These are phyloP conservation scores for Drosophila nigricruria DNA, from an alignment of 2,888 invertebrate species.

Conservation along the genomic window DNA sequence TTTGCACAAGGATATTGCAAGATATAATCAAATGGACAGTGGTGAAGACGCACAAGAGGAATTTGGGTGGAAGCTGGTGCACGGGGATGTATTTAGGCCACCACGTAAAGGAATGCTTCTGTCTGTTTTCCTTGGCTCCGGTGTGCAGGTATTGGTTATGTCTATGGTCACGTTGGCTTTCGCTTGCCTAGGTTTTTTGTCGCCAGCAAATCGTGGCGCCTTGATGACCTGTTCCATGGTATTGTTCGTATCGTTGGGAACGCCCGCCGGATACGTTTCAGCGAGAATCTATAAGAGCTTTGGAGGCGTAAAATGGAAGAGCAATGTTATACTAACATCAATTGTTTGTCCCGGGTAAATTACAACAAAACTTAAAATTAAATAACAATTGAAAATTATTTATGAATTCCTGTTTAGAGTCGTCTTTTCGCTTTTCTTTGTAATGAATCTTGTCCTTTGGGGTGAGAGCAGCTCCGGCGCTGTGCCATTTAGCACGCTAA, in stretches of 20 bases:
- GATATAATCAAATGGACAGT: slow-evolving; percentile 98
- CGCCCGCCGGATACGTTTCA: slow-evolving; percentile 98
- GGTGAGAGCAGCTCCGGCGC: slow-evolving; percentile 98
- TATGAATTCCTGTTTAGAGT: slow-evolving; percentile 87
- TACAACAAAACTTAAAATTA: background rate
- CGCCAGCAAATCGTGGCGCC: slow-evolving; percentile 99
- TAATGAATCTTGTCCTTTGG: slow-evolving; percentile 98
- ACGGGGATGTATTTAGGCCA: slow-evolving; percentile 98
- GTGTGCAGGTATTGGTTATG: slow-evolving; percentile 98
- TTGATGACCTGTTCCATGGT: slow-evolving; percentile 99
- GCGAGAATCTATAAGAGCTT: slow-evolving; percentile 99
- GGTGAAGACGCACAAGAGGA: slow-evolving; percentile 96
- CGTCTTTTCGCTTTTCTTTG: slow-evolving; percentile 98
- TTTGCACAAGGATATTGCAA: slow-evolving; percentile 98
- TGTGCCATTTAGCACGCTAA: slow-evolving; percentile 97
- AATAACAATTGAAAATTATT: background rate
- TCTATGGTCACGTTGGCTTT: slow-evolving; percentile 97
- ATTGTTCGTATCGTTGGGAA: slow-evolving; percentile 97
- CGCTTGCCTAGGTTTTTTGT: slow-evolving; percentile 99
- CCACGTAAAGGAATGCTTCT: slow-evolving; percentile 98
- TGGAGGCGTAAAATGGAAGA: slow-evolving; percentile 99
- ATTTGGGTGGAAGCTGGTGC: slow-evolving; percentile 96
- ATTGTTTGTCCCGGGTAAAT: slow-evolving; percentile 98
- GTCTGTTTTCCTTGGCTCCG: slow-evolving; percentile 98
- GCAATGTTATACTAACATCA: slow-evolving; percentile 97